Conservation (phyloP, 2,888 invertebrate species). For the Biston stratarius region DNA sequence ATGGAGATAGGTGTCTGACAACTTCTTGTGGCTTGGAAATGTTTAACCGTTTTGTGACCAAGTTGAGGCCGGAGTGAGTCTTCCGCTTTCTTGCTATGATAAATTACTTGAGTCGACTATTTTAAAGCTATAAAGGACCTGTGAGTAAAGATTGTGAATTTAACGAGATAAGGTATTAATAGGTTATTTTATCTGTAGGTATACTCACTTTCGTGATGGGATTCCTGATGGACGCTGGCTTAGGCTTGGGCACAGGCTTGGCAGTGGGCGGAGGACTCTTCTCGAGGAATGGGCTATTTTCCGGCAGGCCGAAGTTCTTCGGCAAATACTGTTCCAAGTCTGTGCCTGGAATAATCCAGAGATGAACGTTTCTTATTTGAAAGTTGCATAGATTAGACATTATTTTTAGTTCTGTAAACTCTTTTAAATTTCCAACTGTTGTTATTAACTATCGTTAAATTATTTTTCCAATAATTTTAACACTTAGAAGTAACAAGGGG, state of each 20-base stretch:
- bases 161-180: neutral
- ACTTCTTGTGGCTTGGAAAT: slow-evolving; percentile 35
- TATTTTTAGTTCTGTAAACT: too few species aligned
- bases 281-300: slow-evolving; percentile 81
- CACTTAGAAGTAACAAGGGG: too few species aligned
- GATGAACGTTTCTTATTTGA: neutral
- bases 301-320: slow-evolving; percentile 88
- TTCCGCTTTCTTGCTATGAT: slow-evolving; percentile 38
- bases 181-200: too few species aligned
- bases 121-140: slow-evolving; percentile 12
- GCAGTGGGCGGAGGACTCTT: slow-evolving; percentile 81
- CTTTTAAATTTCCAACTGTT: too few species aligned
- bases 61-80: slow-evolving; percentile 16
- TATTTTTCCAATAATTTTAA: too few species aligned
- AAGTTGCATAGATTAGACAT: too few species aligned
- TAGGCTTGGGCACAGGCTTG: slow-evolving; percentile 73
- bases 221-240: slow-evolving; percentile 64
- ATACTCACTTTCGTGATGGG: slow-evolving; percentile 72
- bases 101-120: slow-evolving; percentile 29
- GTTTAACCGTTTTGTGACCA: slow-evolving; percentile 25
- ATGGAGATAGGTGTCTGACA: slow-evolving; percentile 28
- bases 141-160: too few species aligned
- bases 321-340: slow-evolving; percentile 88
- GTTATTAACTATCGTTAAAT: too few species aligned
- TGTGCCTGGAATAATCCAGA: slow-evolving; percentile 77